phyloP scores from a whole-genome alignment of 2,797 vertebrate species.

The Myotis findleyi region DNA sequence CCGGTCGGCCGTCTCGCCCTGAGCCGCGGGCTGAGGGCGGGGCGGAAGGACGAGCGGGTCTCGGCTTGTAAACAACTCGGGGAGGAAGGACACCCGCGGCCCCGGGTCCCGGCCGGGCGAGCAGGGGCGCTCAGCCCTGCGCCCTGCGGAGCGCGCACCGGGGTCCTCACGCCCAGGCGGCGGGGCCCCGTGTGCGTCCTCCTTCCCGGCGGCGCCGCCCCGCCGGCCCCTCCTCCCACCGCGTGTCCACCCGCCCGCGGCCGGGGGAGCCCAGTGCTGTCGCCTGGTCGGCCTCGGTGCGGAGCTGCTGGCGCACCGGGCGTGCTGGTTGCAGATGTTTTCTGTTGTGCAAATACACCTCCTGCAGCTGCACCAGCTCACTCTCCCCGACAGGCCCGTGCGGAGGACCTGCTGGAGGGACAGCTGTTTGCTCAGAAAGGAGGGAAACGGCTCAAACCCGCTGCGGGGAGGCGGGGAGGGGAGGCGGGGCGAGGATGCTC shows the following conservation, averaged over 20 bases:
- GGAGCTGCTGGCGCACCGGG: not conserved
- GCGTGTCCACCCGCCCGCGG: not conserved
- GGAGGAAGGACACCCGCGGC: too few relatives aligned
- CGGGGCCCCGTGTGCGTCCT: not conserved
- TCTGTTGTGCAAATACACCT: constrained; percentile 67
- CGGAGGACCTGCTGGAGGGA: not conserved
- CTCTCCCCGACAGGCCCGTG: not conserved
- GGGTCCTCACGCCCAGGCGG: not conserved
- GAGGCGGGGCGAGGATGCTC: too few relatives aligned
- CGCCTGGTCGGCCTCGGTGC: not conserved
- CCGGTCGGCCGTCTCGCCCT: too few relatives aligned
- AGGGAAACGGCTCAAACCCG: not conserved
- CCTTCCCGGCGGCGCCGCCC: not conserved
- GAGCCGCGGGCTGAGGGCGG: not conserved
- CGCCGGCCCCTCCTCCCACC: too few relatives aligned
- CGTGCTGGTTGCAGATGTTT: constrained; percentile 66
- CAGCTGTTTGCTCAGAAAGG: not conserved
- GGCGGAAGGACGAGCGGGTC: not conserved
- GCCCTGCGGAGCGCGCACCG: not conserved
- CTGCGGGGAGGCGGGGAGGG: too few relatives aligned
- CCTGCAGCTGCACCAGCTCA: constrained; percentile 15
- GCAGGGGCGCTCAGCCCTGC: not conserved
- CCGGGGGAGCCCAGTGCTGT: too few relatives aligned
- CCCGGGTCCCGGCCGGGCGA: too few relatives aligned
- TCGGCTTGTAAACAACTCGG: constrained; percentile 8